Evolutionary conservation across 2,797 vertebrate species (phyloP).

Genomic region (Apodemus agrarius): DNA sequence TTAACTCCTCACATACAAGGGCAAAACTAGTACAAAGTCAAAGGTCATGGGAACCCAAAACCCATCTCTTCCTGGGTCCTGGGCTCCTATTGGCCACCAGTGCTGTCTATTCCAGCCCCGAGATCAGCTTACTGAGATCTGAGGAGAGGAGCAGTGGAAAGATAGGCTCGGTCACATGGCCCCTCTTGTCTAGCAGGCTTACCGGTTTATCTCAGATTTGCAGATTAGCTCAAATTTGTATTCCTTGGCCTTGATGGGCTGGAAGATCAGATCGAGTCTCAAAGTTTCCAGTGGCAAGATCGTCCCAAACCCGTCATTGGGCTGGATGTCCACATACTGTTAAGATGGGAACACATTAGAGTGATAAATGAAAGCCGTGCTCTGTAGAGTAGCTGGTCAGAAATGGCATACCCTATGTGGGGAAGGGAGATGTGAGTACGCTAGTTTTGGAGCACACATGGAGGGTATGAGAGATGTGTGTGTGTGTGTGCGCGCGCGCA

Average conservation of each 20-base stretch:
- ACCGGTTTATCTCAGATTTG: conserved; percentile 94
- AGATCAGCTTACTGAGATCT: not conserved
- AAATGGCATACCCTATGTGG: rapidly evolving
- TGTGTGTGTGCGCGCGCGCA: too few species aligned
- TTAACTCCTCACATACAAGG: not conserved
- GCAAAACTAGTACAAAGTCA: not conserved
- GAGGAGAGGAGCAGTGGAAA: not conserved
- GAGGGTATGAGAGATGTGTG: too few species aligned
- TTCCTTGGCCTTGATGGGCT: conserved; percentile 88
- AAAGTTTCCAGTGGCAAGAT: conserved; percentile 93
- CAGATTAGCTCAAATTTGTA: conserved; percentile 92
- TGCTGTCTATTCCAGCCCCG: not conserved
- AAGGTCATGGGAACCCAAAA: not conserved
- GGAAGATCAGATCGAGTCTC: conserved; percentile 92
- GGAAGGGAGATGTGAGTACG: not conserved
- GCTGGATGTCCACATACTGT: conserved; percentile 95
- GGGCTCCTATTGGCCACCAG: not conserved
- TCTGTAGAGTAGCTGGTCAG: not conserved
- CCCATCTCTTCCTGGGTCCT: not conserved
- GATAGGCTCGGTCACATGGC: rapidly evolving
- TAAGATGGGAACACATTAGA: not conserved
- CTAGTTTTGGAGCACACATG: too few species aligned
- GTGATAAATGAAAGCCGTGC: too few species aligned
- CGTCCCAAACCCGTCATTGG: conserved; percentile 93
- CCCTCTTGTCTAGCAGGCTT: not conserved